A percentile compares a stretch with the other conserved stretches of the same genome.
phyloP scores from a whole-genome alignment of 2,888 invertebrate species.

The Leucozona laternaria region DNA sequence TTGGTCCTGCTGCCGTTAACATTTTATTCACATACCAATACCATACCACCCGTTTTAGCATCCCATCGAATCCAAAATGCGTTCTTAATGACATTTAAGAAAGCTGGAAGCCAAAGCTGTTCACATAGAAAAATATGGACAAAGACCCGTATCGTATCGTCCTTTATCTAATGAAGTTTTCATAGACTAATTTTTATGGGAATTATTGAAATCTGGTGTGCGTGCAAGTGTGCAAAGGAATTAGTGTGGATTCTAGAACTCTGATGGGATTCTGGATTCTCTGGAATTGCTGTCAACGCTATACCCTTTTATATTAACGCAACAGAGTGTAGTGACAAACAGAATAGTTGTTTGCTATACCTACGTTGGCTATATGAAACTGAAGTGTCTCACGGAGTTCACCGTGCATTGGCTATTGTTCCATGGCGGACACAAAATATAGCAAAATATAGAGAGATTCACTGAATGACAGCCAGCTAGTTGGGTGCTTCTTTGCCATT shows the following conservation, averaged over 20 bases:
- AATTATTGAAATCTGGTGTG: constrained; percentile 63
- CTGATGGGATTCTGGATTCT: not conserved
- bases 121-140: not conserved
- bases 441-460: constrained; percentile 54
- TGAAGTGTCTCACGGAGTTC: constrained; percentile 2
- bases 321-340: constrained; percentile 71
- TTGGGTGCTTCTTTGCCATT: constrained; percentile 47
- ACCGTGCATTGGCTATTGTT: constrained; percentile 64
- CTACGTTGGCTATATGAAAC: constrained; percentile 20
- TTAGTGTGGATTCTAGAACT: constrained; percentile 25
- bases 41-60: not conserved
- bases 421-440: constrained; percentile 46
- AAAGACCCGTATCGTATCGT: not conserved
- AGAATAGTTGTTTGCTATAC: constrained; percentile 47
- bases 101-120: constrained; percentile 11
- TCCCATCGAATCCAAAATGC: constrained; percentile 48
- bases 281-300: constrained; percentile 19
- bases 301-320: constrained; percentile 58
- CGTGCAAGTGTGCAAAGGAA: constrained; percentile 65
- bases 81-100: constrained; percentile 65
- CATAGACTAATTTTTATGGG: constrained; percentile 58
- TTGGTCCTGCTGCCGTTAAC: constrained; percentile 28
- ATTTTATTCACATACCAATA: constrained; percentile 17
- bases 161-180: constrained; percentile 43
- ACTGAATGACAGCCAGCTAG: constrained; percentile 63